A percentile compares a stretch with the other conserved stretches of the same genome.
Conservation (phyloP, 2,797 vertebrate species). For the Anabacerthia variegaticeps region DNA sequence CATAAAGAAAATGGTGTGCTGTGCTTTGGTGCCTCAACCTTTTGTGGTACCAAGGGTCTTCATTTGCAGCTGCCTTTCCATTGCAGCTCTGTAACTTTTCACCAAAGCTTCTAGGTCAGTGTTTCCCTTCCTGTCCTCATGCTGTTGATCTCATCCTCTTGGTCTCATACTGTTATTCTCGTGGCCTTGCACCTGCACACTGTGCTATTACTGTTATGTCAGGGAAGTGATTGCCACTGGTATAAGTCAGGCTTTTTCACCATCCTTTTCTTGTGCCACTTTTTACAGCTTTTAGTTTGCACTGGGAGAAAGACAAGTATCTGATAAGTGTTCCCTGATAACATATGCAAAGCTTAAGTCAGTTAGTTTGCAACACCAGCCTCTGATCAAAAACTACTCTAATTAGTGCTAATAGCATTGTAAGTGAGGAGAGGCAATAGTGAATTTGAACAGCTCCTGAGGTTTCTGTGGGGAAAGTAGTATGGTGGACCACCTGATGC, state of each 20-base stretch:
- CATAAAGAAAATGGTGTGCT: background rate
- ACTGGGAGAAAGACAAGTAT: background rate
- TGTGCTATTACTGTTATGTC: background rate
- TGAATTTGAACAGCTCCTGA: background rate
- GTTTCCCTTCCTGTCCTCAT: background rate
- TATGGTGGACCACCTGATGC: background rate
- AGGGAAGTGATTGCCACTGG: background rate
- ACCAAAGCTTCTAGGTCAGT: background rate
- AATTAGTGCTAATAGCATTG: accelerated
- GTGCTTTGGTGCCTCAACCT: background rate
- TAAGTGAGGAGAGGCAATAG: background rate
- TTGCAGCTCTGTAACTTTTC: background rate
- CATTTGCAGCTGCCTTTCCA: background rate
- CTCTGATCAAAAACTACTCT: background rate
- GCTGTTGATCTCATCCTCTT: background rate
- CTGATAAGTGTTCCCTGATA: accelerated
- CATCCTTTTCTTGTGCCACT: background rate
- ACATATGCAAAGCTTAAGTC: background rate
- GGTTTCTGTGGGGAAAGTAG: background rate
- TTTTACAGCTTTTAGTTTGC: background rate
- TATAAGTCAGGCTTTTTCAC: background rate
- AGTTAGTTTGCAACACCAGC: background rate
- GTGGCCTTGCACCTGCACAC: background rate
- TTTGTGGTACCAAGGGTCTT: background rate
- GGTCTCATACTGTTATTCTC: background rate